Percentiles rank a stretch among this genome's conserved stretches.
These are phyloP conservation scores for Sylvia borin DNA, from an alignment of 2,797 vertebrate species.

Conservation along the genomic window DNA sequence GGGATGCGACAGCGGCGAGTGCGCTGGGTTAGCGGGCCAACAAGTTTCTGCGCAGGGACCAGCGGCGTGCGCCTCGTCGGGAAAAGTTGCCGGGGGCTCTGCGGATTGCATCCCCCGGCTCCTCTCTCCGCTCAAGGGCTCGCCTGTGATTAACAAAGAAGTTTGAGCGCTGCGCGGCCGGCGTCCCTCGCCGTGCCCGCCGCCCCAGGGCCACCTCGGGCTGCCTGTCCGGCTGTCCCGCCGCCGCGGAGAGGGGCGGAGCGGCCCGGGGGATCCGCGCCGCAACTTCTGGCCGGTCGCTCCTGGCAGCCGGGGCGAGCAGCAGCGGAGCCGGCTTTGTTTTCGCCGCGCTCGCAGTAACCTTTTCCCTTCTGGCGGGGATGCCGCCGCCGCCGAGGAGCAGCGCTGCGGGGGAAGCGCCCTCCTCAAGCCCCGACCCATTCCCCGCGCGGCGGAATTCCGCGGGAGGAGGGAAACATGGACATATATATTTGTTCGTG, in stretches of 20 bases:
- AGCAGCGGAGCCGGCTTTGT: neutral
- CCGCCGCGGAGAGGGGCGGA: neutral
- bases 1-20: neutral
- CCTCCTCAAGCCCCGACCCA: too few relatives aligned
- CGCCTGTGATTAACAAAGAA: slow-evolving; percentile 45
- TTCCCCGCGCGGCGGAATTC: neutral
- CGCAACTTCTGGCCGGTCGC: slow-evolving; percentile 5
- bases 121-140: neutral
- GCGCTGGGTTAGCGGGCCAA: neutral
- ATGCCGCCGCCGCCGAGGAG: neutral
- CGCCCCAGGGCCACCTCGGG: neutral
- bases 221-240: neutral
- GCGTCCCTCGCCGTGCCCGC: neutral
- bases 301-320: neutral
- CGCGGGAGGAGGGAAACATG: neutral
- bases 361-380: neutral
- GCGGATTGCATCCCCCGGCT: neutral
- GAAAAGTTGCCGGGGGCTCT: slow-evolving; percentile 31
- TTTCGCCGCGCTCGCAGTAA: neutral
- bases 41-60: slow-evolving; percentile 64
- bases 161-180: neutral
- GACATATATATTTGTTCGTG: accelerated
- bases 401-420: neutral
- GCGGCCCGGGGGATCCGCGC: neutral
- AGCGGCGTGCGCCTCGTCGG: neutral